Conservation (phyloP, 64 coral and sea anemone species). For the Montipora cactus region DNA sequence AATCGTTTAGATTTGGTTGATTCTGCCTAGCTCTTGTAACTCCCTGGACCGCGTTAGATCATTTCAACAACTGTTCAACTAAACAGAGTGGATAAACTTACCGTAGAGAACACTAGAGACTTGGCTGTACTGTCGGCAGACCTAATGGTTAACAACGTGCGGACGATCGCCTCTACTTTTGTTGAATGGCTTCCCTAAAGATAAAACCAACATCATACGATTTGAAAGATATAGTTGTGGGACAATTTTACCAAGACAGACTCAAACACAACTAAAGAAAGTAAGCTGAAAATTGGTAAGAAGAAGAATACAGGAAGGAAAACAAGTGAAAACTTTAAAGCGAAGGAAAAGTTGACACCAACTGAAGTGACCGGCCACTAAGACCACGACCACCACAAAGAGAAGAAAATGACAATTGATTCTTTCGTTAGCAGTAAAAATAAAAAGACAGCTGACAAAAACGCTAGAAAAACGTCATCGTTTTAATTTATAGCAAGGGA, state of each 20-base stretch:
- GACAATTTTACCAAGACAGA: not conserved
- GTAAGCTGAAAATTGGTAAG: not conserved
- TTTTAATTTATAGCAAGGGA: not conserved
- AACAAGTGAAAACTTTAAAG: not conserved
- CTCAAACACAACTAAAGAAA: not conserved
- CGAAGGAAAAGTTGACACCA: not conserved
- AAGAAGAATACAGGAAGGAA: not conserved
- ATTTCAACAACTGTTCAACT: not conserved
- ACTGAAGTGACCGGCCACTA: too few species aligned
- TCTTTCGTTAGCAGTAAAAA: too few species aligned
- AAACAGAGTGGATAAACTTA: conserved; percentile 19
- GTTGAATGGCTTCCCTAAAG: conserved; percentile 95
- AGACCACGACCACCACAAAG: too few species aligned
- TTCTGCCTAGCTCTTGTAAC: too few species aligned
- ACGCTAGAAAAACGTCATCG: not conserved
- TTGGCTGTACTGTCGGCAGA: conserved; percentile 68
- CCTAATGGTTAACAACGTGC: conserved; percentile 75
- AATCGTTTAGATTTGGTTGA: too few species aligned
- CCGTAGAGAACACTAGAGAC: conserved; percentile 93
- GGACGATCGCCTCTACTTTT: conserved; percentile 97
- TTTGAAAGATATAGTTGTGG: not conserved
- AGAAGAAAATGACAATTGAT: not conserved
- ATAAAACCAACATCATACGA: not conserved
- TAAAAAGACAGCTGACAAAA: not conserved
- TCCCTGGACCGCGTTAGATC: too few species aligned